Conservation (phyloP, 2,113 vertebrate genomes). For the Smithornis capensis region DNA sequence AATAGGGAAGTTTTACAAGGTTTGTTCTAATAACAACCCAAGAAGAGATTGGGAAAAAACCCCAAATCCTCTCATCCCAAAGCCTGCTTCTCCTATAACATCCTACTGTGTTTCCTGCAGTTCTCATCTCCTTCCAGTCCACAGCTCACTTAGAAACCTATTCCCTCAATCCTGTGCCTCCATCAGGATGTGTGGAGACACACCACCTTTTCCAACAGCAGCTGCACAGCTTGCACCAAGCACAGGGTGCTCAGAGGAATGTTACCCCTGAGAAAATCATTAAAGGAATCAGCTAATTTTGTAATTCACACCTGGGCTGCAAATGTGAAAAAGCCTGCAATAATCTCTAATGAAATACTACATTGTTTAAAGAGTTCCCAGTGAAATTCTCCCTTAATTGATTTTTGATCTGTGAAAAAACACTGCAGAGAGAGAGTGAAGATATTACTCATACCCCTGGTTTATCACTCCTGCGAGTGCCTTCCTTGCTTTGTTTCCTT, state of each 20-base stretch:
- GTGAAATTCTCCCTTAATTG: slow-evolving; percentile 77
- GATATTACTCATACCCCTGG: slow-evolving; percentile 44
- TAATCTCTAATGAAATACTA: slow-evolving; percentile 76
- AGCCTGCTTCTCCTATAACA: background rate
- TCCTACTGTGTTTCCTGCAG: background rate
- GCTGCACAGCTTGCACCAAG: slow-evolving; percentile 9
- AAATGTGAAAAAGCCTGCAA: slow-evolving; percentile 61
- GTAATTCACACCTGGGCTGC: slow-evolving; percentile 75
- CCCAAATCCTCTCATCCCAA: background rate
- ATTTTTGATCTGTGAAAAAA: slow-evolving; percentile 77
- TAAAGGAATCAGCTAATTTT: slow-evolving; percentile 70
- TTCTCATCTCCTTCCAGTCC: background rate
- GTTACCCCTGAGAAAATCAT: slow-evolving; percentile 52
- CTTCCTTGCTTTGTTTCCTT: slow-evolving; percentile 43
- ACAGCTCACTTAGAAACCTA: background rate
- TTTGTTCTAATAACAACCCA: background rate
- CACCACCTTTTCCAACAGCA: background rate
- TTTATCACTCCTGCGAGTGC: background rate
- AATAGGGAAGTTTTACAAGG: background rate
- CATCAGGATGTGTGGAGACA: background rate
- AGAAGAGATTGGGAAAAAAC: accelerated
- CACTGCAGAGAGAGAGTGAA: slow-evolving; percentile 53
- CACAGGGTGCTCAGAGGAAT: background rate
- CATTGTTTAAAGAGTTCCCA: slow-evolving; percentile 76
- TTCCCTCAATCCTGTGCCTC: background rate